Evolutionary conservation across 2,113 vertebrate genomes (phyloP), one percentile per base, ranked within the genome.

Genomic region (Cygnus buccinator): DNA sequence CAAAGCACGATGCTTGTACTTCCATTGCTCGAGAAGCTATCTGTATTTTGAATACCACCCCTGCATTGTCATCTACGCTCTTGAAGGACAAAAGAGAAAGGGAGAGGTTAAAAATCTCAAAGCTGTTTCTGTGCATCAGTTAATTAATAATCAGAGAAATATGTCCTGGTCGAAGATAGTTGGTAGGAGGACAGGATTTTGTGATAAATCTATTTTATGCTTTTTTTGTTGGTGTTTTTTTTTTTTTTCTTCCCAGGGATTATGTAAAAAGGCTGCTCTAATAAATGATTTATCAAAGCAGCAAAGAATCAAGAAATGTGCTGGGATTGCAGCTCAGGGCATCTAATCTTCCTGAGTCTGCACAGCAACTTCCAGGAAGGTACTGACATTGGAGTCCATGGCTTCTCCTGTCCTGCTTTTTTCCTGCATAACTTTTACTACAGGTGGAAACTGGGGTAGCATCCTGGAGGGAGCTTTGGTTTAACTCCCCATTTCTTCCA

Each of bases 101-200:
- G n/a, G 55, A 95, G 59, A 94, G 84, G 75, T 96, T 94, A 95
- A 97, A 95, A 97, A 79, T 54, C 78, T 89, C 90, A 50, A 85
- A 93, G 90, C 23, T 46, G 39, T 83, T 95, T 78, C 84, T 83
- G 13, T 84, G 78, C 84, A 92, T 93, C 55, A 67, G 86, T 94
- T 96, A 97, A 97, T 96, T 95, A 97, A 96, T 97, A 94, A 95
- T 95, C 94, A 94, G 73, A 87, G 78, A 95, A 95, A 94, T 87
- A 87, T 80, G 71, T 87, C 91, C 75, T 80, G 46, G 52, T 93
- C 66, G 89, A 93, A 93, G 89, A 88, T 39, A 71, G 91, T 88
- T 92, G 89, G 95, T 93, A 93, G 96, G 96, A 96, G 95, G 96
- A 96, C 93, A 95, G 84, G 77, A 87, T 95, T 94, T 95, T 91